A percentile compares a stretch with the other conserved stretches of the same genome.
phyloP scores from a whole-genome alignment of 2,797 vertebrate species.

The Ciconia nigra region DNA sequence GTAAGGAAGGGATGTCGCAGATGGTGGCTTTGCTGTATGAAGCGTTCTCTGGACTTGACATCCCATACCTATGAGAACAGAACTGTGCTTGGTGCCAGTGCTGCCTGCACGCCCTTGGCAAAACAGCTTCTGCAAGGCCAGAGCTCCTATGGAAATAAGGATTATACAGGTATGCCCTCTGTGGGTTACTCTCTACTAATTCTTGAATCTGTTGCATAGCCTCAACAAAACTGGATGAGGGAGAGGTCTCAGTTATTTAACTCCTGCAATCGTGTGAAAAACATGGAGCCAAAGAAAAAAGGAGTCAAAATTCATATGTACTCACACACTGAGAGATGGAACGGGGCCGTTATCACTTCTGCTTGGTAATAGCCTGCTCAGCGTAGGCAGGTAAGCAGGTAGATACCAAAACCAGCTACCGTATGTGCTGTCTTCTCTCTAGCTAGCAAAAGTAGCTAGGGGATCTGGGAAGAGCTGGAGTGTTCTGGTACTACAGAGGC shows the following conservation, averaged over 20 bases:
- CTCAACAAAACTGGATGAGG: not conserved
- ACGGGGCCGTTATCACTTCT: not conserved
- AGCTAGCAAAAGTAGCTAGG: not conserved
- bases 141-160: not conserved
- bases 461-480: not conserved
- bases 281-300: not conserved
- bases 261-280: not conserved
- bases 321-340: not conserved
- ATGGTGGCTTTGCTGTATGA: not conserved
- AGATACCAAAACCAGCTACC: not conserved
- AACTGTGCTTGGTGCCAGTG: not conserved
- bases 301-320: not conserved
- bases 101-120: rapidly evolving
- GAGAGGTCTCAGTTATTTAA: not conserved
- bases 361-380: not conserved
- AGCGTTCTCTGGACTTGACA: not conserved
- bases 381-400: not conserved
- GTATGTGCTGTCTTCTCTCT: not conserved
- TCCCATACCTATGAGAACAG: not conserved
- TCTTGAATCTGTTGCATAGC: not conserved
- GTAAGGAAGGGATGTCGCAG: not conserved
- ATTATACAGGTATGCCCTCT: not conserved
- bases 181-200: not conserved
- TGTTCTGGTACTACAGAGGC: not conserved
- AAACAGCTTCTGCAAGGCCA: not conserved